phyloP scores from a whole-genome alignment of 1,140 invertebrate species.

The Lucilia cuprina region DNA sequence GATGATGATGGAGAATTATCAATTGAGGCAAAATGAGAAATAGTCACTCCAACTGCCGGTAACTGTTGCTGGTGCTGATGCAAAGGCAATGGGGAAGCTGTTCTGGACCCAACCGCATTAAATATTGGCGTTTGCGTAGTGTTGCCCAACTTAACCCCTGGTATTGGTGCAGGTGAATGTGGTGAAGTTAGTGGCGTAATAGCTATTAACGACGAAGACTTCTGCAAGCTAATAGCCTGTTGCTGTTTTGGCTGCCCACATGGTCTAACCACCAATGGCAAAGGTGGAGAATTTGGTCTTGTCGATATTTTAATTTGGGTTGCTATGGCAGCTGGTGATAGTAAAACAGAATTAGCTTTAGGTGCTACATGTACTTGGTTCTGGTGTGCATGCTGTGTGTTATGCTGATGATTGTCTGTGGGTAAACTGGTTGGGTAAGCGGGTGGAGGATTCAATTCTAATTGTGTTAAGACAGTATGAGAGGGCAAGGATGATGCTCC shows the following conservation, averaged over 20 bases:
- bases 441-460: background rate
- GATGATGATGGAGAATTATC: conserved; percentile 12
- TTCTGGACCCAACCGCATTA: conserved; percentile 7
- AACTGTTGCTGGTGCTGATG: background rate
- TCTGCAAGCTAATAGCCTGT: conserved; percentile 8
- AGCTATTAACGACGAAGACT: background rate
- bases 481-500: background rate
- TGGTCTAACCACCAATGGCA: conserved; percentile 24
- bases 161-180: background rate
- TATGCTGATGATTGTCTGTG: conserved; percentile 29
- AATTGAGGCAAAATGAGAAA: background rate
- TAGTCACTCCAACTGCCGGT: background rate
- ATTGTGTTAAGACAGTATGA: background rate
- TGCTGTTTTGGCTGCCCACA: conserved; percentile 29
- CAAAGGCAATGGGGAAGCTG: conserved; percentile 11
- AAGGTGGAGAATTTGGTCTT: conserved; percentile 38
- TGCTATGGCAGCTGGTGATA: conserved; percentile 33
- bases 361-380: conserved; percentile 30
- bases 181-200: conserved; percentile 18
- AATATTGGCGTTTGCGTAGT: background rate
- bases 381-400: background rate
- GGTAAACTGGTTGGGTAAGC: conserved; percentile 19
- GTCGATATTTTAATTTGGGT: conserved; percentile 26
- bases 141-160: background rate
- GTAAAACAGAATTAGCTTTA: conserved; percentile 27